A percentile compares a stretch with the other conserved stretches of the same genome.
Evolutionary conservation across 2,113 vertebrate species (phyloP).

Genomic region (Psittacus erithacus): DNA sequence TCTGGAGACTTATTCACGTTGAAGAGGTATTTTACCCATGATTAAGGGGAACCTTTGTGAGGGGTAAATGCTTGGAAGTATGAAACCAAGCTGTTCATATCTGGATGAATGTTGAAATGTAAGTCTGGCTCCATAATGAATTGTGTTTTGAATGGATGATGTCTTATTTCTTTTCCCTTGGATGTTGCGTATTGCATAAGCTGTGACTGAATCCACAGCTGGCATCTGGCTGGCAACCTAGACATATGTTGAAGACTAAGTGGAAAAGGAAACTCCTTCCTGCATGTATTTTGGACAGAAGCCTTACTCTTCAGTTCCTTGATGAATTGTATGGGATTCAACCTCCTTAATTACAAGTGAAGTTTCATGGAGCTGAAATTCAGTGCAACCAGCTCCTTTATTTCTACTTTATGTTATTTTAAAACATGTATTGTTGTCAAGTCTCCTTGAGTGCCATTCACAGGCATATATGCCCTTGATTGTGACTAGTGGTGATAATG

Average conservation of each 20-base stretch:
- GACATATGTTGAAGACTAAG: background rate
- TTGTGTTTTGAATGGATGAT: background rate
- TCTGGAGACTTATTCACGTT: background rate
- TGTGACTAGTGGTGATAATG: background rate
- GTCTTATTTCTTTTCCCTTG: background rate
- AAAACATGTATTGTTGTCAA: background rate
- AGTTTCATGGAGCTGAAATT: background rate
- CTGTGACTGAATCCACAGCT: background rate
- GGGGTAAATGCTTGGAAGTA: background rate
- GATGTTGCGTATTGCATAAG: background rate
- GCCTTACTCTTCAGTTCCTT: background rate
- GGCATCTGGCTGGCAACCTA: background rate
- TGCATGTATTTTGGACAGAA: background rate
- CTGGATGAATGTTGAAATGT: background rate
- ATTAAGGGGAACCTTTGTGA: background rate
- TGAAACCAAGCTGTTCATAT: rapidly evolving
- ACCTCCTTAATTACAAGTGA: background rate
- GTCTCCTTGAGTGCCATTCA: background rate
- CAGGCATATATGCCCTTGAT: background rate
- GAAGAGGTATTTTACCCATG: background rate
- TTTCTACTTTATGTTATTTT: constrained; percentile 1
- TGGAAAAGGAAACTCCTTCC: background rate
- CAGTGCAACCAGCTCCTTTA: background rate
- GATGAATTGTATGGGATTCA: background rate
- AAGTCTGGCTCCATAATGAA: background rate